Evolutionary conservation across 2,888 invertebrate genomes (phyloP).

Genomic region (Nezara viridula): DNA sequence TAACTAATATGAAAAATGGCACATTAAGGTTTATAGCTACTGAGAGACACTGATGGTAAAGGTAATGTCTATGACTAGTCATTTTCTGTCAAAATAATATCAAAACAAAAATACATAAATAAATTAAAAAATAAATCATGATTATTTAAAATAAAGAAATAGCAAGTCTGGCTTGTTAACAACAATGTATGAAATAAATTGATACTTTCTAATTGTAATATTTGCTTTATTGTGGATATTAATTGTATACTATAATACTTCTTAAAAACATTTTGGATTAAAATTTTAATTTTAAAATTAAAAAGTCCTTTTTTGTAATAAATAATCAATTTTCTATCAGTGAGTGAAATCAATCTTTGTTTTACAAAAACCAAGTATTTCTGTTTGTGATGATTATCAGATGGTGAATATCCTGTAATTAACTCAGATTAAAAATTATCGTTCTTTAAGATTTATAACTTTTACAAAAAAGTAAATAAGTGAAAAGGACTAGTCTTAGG

Average conservation of each 20-base stretch:
- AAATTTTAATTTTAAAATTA: no score
- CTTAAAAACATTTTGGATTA: no score
- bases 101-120: not conserved
- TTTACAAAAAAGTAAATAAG: not conserved
- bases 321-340: no score
- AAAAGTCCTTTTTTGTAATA: no score
- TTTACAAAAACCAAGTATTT: not conserved
- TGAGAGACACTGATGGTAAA: constrained; percentile 31
- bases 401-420: not conserved
- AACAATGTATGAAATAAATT: no score
- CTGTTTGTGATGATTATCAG: not conserved
- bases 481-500: not conserved
- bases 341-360: no score
- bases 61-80: constrained; percentile 3
- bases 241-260: no score
- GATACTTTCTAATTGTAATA: no score
- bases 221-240: no score
- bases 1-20: constrained; percentile 35
- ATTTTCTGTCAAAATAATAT: not conserved
- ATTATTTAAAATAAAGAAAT: not conserved
- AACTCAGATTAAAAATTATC: not conserved
- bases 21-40: constrained; percentile 33
- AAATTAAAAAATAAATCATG: not conserved
- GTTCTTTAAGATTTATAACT: not conserved
- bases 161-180: no score